A percentile compares a stretch with the other conserved stretches of the same genome.
phyloP scores from a whole-genome alignment of 1,140 invertebrate genomes.

The Heliothis subflexa region DNA sequence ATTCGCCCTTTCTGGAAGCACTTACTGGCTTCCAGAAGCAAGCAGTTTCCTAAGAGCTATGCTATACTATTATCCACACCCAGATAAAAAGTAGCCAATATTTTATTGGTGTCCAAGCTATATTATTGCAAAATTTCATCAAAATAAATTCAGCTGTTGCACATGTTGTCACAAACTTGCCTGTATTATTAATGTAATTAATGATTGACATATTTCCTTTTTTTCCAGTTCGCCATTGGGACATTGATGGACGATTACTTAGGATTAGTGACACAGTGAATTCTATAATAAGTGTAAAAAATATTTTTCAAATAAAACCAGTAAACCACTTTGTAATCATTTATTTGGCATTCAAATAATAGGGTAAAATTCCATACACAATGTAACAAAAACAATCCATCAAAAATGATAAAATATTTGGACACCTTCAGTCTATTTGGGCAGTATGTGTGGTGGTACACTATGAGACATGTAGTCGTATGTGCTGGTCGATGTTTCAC shows the following conservation, averaged over 20 bases:
- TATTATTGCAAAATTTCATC: too few species aligned
- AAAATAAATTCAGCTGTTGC: too few species aligned
- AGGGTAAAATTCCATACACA: constrained; percentile 77
- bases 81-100: too few species aligned
- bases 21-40: too few species aligned
- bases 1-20: too few species aligned
- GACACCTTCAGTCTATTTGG: constrained; percentile 83
- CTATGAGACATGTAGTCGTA: background rate
- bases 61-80: too few species aligned
- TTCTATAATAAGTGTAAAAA: constrained; percentile 52
- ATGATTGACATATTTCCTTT: constrained; percentile 70
- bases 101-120: too few species aligned
- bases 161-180: too few species aligned
- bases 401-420: constrained; percentile 82
- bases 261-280: constrained; percentile 88
- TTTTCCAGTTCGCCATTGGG: constrained; percentile 97
- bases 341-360: constrained; percentile 86
- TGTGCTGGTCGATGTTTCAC: constrained; percentile 36
- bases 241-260: constrained; percentile 99
- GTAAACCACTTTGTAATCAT: constrained; percentile 64
- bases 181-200: too few species aligned
- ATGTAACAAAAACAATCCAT: constrained; percentile 80
- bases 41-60: too few species aligned
- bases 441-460: constrained; percentile 70
- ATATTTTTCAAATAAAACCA: constrained; percentile 62